These are phyloP conservation scores for Sarcophaga carnaria DNA, from an alignment of 2,888 invertebrate genomes.

Conservation along the genomic window DNA sequence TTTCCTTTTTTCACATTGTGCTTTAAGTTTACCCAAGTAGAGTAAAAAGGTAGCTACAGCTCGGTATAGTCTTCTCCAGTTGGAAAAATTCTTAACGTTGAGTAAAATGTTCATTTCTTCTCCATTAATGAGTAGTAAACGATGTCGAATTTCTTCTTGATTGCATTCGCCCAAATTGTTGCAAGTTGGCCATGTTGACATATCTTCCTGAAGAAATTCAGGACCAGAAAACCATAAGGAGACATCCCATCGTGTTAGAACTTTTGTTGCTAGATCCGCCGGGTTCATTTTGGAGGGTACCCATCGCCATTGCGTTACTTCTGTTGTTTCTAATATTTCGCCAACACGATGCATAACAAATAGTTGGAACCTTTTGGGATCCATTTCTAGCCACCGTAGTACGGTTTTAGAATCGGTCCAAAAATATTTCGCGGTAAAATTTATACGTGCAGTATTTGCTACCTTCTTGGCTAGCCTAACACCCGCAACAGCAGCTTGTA, in stretches of 20 bases:
- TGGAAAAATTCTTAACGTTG: slow-evolving; percentile 36
- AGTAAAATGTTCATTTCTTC: not conserved
- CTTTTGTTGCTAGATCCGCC: too few relatives aligned
- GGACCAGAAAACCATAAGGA: slow-evolving; percentile 8
- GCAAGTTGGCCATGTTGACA: slow-evolving; percentile 44
- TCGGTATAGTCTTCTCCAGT: slow-evolving; percentile 41
- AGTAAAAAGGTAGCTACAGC: not conserved
- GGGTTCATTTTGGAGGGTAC: slow-evolving; percentile 59
- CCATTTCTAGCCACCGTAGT: slow-evolving; percentile 59
- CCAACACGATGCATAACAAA: slow-evolving; percentile 65
- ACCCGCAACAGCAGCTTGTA: slow-evolving; percentile 58
- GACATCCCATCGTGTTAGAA: slow-evolving; percentile 8
- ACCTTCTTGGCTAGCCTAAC: slow-evolving; percentile 46
- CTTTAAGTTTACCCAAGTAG: slow-evolving; percentile 34
- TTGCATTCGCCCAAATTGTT: slow-evolving; percentile 12
- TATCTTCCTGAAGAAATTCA: slow-evolving; percentile 15
- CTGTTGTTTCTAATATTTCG: slow-evolving; percentile 57
- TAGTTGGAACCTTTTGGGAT: slow-evolving; percentile 54
- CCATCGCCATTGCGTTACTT: slow-evolving; percentile 59
- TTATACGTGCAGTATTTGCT: slow-evolving; percentile 21
- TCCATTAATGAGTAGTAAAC: slow-evolving; percentile 22
- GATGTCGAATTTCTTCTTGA: slow-evolving; percentile 28
- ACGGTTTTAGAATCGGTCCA: slow-evolving; percentile 63
- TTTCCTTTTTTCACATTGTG: slow-evolving; percentile 7
- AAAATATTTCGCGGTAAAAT: not conserved